Percentiles rank a stretch among this genome's conserved stretches.
phyloP scores from a whole-genome alignment of 2,888 invertebrate species.

The Platycnemis pennipes region DNA sequence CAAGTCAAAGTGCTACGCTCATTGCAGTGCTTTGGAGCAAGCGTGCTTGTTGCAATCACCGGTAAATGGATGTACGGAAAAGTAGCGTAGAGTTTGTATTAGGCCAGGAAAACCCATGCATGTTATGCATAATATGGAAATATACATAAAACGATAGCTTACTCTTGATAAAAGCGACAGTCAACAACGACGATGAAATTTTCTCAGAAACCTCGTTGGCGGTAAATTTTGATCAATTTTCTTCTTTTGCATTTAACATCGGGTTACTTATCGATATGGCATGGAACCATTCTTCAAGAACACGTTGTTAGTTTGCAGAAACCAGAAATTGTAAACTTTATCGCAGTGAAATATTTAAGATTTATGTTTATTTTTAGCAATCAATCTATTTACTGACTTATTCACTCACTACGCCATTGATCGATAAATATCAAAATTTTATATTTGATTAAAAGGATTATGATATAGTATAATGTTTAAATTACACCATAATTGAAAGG shows the following conservation, averaged over 20 bases:
- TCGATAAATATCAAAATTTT: too few relatives aligned
- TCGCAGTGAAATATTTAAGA: neutral
- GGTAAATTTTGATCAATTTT: neutral
- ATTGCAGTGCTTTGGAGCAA: neutral
- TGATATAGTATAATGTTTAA: too few relatives aligned
- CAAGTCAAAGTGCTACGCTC: neutral
- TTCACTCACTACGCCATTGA: too few relatives aligned
- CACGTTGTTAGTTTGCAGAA: too few relatives aligned
- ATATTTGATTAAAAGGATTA: too few relatives aligned
- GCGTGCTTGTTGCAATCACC: too few relatives aligned
- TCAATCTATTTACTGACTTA: too few relatives aligned
- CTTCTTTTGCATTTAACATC: neutral
- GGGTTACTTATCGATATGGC: neutral
- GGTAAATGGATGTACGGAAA: neutral
- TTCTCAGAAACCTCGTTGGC: neutral
- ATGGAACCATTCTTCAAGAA: neutral
- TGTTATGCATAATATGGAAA: neutral
- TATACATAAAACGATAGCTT: neutral
- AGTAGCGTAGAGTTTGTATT: neutral
- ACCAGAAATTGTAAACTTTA: neutral
- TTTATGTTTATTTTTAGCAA: neutral
- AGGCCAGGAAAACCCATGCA: neutral
- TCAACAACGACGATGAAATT: neutral
- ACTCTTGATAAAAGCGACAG: neutral
- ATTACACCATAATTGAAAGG: too few relatives aligned